Percentiles rank a stretch among this genome's conserved stretches.
Conservation (phyloP, 2,888 invertebrate genomes). For the Andrena marginata region DNA sequence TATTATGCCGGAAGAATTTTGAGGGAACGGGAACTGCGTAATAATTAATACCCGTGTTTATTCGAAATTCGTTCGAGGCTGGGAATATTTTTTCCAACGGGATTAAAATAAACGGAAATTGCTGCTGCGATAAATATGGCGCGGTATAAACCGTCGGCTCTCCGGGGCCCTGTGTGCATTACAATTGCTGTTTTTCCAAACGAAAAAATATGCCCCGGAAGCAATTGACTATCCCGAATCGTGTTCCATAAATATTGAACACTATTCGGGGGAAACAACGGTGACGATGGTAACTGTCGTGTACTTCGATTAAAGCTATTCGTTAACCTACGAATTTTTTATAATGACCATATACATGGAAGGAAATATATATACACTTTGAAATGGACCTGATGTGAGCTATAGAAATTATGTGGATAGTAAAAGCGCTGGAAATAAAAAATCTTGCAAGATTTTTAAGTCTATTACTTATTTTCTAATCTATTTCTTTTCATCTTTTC, state of each 20-base stretch:
- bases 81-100: not conserved
- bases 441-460: too few species aligned
- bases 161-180: conserved; percentile 18
- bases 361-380: not conserved
- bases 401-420: too few species aligned
- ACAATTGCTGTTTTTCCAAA: conserved; percentile 20
- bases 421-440: too few species aligned
- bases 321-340: not conserved
- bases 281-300: not conserved
- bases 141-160: not conserved
- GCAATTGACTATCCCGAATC: conserved; percentile 11
- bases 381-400: too few species aligned
- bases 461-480: too few species aligned
- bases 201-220: conserved; percentile 12
- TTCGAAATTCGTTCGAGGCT: not conserved
- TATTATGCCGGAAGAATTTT: too few species aligned
- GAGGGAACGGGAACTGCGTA: too few species aligned
- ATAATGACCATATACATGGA: not conserved
- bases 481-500: too few species aligned
- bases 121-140: conserved; percentile 4
- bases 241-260: not conserved
- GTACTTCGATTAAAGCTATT: not conserved
- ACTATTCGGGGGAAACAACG: not conserved
- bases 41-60: not conserved
- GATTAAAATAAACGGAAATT: not conserved